These are phyloP conservation scores for Heliothis peltigera DNA, from an alignment of 2,888 invertebrate genomes.

Conservation along the genomic window DNA sequence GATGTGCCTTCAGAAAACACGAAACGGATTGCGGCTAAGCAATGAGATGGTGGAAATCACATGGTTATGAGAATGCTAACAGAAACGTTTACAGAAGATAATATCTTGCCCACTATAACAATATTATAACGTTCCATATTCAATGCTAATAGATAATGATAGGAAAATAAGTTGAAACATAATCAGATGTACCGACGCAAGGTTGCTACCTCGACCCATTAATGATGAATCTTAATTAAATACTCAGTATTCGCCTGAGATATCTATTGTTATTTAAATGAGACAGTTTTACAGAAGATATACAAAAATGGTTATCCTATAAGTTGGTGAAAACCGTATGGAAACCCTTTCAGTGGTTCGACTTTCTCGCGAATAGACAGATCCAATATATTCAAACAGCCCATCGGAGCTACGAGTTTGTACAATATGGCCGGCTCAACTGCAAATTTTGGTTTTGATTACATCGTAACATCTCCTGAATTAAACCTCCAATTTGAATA, in stretches of 20 bases:
- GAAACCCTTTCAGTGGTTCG: too few species aligned
- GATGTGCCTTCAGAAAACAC: conserved; percentile 14
- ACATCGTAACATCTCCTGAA: too few species aligned
- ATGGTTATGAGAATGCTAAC: conserved; percentile 7
- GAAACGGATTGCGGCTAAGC: conserved; percentile 7
- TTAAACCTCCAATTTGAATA: too few species aligned
- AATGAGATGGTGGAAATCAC: conserved; percentile 26
- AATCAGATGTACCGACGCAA: neutral
- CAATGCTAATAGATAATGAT: neutral
- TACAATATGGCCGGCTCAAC: too few species aligned
- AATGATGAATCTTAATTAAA: conserved; percentile 17
- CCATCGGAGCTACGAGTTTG: too few species aligned
- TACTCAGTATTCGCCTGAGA: conserved; percentile 4
- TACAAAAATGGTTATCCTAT: neutral
- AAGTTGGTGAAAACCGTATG: too few species aligned
- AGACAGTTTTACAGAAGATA: neutral
- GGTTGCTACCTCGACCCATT: neutral
- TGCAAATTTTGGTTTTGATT: too few species aligned
- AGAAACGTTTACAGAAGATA: conserved; percentile 8
- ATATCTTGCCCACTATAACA: neutral
- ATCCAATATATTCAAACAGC: too few species aligned
- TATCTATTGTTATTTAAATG: neutral
- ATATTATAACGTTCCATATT: neutral
- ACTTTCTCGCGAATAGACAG: too few species aligned
- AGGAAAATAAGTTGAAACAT: neutral